These are phyloP conservation scores for Diplodus puntazzo DNA, from an alignment of 2,797 vertebrate species.

Conservation along the genomic window DNA sequence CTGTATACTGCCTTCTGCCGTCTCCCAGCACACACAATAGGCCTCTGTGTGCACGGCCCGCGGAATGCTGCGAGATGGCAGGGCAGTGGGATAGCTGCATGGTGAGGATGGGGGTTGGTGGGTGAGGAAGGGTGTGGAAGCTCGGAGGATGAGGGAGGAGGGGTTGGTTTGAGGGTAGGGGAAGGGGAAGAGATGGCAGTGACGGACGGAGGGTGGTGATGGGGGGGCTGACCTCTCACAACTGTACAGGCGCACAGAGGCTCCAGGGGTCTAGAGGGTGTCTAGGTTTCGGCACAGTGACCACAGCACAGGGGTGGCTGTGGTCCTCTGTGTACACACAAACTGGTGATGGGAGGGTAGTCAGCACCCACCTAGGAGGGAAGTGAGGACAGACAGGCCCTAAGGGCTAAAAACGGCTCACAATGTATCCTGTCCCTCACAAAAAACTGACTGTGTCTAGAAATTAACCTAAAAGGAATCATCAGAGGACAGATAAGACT, in stretches of 20 bases:
- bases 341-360: conserved; percentile 32
- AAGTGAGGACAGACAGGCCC: conserved; percentile 37
- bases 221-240: conserved; percentile 63
- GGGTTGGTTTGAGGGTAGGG: conserved; percentile 60
- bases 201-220: conserved; percentile 62
- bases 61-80: conserved; percentile 89
- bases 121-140: conserved; percentile 82
- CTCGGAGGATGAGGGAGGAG: conserved; percentile 66
- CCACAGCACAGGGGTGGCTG: conserved; percentile 59
- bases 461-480: conserved; percentile 15
- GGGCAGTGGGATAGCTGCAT: conserved; percentile 85
- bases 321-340: conserved; percentile 64
- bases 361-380: conserved; percentile 41
- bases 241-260: conserved; percentile 82
- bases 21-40: conserved; percentile 85
- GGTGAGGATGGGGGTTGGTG: conserved; percentile 85
- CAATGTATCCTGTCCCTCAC: conserved; percentile 15
- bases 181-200: conserved; percentile 78
- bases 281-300: conserved; percentile 83
- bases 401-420: conserved; percentile 21
- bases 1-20: conserved; percentile 79
- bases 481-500: background rate
- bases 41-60: conserved; percentile 86
- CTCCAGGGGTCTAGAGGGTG: conserved; percentile 90
- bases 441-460: background rate